phyloP scores from a whole-genome alignment of 2,113 vertebrate species.

The Notiomystis cincta region DNA sequence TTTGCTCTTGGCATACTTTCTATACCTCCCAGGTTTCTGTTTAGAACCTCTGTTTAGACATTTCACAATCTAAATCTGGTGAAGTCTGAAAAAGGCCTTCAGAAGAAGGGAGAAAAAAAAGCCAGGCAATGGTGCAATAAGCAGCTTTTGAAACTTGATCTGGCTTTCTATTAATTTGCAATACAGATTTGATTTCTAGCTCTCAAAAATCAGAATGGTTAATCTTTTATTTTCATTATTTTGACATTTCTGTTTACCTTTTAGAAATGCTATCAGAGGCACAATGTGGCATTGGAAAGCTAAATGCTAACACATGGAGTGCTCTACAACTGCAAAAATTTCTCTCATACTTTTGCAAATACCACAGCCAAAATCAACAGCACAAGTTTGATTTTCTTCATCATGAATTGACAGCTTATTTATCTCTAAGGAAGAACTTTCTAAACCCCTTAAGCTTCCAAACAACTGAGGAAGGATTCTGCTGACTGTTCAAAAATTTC shows the following conservation, averaged over 20 bases:
- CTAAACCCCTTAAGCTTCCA: slow-evolving; percentile 78
- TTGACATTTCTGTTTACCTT: slow-evolving; percentile 79
- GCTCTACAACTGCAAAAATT: slow-evolving; percentile 65
- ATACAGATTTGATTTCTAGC: slow-evolving; percentile 60
- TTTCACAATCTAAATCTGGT: slow-evolving; percentile 52
- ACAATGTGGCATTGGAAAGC: slow-evolving; percentile 67
- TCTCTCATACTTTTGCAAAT: slow-evolving; percentile 75
- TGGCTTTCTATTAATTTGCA: slow-evolving; percentile 49
- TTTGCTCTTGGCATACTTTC: slow-evolving; percentile 42
- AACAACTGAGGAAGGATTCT: slow-evolving; percentile 76
- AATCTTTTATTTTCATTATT: slow-evolving; percentile 77
- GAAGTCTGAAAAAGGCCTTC: slow-evolving; percentile 10
- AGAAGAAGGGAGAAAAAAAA: background rate
- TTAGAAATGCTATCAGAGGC: slow-evolving; percentile 68
- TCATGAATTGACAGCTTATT: slow-evolving; percentile 89
- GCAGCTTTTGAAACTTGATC: slow-evolving; percentile 18
- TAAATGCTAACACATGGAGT: slow-evolving; percentile 81
- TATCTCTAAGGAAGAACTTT: slow-evolving; percentile 79
- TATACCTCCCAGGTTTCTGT: slow-evolving; percentile 53
- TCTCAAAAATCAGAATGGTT: slow-evolving; percentile 60
- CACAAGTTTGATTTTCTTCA: slow-evolving; percentile 82
- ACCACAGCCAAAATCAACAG: slow-evolving; percentile 81
- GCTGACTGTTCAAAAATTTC: slow-evolving; percentile 83
- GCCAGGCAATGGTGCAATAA: background rate
- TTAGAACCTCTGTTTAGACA: slow-evolving; percentile 48